Evolutionary conservation across 2,797 vertebrate genomes (phyloP).

Genomic region (Australoheros facetus): DNA sequence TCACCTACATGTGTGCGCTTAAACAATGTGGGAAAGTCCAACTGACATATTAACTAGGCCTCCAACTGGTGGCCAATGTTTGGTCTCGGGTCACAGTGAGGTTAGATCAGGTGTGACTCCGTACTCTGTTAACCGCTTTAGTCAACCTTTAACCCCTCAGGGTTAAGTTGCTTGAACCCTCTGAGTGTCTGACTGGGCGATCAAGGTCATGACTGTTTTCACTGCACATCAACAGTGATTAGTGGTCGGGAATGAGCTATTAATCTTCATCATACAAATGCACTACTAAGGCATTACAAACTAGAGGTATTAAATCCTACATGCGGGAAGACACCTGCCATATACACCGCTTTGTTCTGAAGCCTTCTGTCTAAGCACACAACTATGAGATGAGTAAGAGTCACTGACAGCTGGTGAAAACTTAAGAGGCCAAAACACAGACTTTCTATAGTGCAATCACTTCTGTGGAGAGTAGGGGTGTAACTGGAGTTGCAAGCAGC

Average conservation of each 20-base stretch:
- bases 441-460: conserved; percentile 31
- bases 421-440: conserved; percentile 48
- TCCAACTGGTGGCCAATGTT: conserved; percentile 34
- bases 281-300: conserved; percentile 19
- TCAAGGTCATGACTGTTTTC: conserved; percentile 77
- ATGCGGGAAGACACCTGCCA: conserved; percentile 38
- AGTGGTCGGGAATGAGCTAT: conserved; percentile 71
- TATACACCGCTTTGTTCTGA: conserved; percentile 32
- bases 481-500: conserved; percentile 35
- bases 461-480: conserved; percentile 47
- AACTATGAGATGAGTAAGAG: conserved; percentile 37
- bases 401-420: conserved; percentile 51
- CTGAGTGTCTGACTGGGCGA: conserved; percentile 43
- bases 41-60: conserved; percentile 56
- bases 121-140: conserved; percentile 65
- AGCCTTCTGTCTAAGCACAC: conserved; percentile 30
- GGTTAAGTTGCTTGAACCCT: conserved; percentile 47
- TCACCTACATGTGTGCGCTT: not conserved
- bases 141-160: conserved; percentile 66
- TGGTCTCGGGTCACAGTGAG: conserved; percentile 52
- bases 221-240: conserved; percentile 73
- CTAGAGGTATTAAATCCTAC: conserved; percentile 19
- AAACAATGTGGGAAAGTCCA: conserved; percentile 12
- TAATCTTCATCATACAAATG: conserved; percentile 70
- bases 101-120: conserved; percentile 63